Percentiles rank a stretch among this genome's conserved stretches.
Conservation (phyloP, 2,797 vertebrate species). For the Danio choprae region DNA sequence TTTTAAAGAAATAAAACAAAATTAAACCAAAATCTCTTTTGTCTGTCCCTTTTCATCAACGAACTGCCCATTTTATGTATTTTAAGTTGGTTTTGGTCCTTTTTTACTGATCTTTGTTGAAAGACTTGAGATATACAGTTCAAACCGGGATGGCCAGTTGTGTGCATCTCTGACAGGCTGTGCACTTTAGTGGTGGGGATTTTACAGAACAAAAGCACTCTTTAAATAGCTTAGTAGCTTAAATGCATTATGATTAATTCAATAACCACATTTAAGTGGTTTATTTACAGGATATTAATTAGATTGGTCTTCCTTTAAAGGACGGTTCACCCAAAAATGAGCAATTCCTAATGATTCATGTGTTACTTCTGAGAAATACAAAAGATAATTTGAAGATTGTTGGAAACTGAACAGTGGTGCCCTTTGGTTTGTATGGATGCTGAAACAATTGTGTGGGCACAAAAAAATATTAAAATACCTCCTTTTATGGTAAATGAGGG, state of each 20-base stretch:
- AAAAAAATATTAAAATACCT: neutral
- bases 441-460: neutral
- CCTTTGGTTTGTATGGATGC: too few relatives aligned
- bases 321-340: neutral
- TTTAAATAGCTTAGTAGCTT: too few relatives aligned
- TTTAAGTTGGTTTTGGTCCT: too few relatives aligned
- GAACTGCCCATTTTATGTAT: too few relatives aligned
- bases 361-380: neutral
- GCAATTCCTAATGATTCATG: neutral
- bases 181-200: neutral
- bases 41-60: neutral
- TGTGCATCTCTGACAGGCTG: neutral
- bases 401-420: too few relatives aligned
- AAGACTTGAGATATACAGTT: neutral
- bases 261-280: neutral
- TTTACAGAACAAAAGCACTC: neutral
- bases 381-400: neutral
- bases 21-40: too few relatives aligned
- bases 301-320: neutral
- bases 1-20: neutral
- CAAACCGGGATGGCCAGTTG: neutral
- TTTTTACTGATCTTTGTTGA: too few relatives aligned
- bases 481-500: neutral
- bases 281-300: neutral
- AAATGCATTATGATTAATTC: neutral